Base-by-base conservation (phyloP, 2,888 invertebrate species). In the Neoaliturus tenellus region DNA sequence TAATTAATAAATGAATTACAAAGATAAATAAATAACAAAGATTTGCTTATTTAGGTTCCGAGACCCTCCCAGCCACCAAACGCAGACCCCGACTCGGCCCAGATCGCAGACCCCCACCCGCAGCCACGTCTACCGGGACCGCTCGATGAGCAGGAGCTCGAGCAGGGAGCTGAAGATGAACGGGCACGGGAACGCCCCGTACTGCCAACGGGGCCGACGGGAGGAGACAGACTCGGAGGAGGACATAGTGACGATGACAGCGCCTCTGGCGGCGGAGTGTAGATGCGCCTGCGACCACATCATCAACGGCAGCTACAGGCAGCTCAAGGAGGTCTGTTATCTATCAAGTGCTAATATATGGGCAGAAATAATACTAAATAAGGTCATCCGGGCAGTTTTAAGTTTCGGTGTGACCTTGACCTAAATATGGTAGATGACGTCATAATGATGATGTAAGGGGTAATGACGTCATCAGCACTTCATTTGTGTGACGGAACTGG, bases 161-260 rank as follows among this genome's bases (percentile, higher is more conserved):
- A 81, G 81, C 51, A 28, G 81, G 8, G 80, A 80, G 55, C 35
- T 80, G 35, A 82, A 82, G 73, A 35, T 55, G 69, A 82, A 82
- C 73, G 82, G 82, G 4, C 39, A 69, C 55, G 55, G 73, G 8
- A 82, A n/a, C 31, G 73, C 82, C n/a, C 73, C 82, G 31, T 82
- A 73, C 73, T 23, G 82, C 39, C 35, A 33, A 31, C 73, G 86
- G 33, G 83, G 58, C 17, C 82, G 86, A 28, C 20, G 85, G 17
- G 86, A 86, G 20, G 87, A 87, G 48, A 85, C 86, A 6, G 87
- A 87, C 62, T 85, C 85, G 14, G 87, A 87, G 80, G 87, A 87
- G 20, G 87, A 87, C 48, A 86, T 86, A 10, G 84, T 86, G 39
- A 82, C 82, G 23, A 73, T 82, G 58, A 84, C 83, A 2, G 85